phyloP scores from a whole-genome alignment of 2,797 vertebrate species.

The Betta splendens region DNA sequence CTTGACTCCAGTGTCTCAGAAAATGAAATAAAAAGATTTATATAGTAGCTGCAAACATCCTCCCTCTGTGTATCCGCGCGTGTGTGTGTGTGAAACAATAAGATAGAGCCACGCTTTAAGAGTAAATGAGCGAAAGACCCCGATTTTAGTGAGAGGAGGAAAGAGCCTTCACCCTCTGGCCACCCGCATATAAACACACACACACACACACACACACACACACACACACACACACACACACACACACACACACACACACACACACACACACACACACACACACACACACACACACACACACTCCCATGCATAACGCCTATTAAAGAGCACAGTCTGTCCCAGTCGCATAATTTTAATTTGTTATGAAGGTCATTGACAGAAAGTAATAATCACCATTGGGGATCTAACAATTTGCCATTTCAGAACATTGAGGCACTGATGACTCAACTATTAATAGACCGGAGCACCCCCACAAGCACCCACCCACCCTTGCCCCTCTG shows the following conservation, averaged over 20 bases:
- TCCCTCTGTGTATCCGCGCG: slow-evolving; percentile 3
- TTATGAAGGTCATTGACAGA: slow-evolving; percentile 87
- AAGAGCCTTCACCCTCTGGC: slow-evolving; percentile 65
- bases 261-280: slow-evolving; percentile 19
- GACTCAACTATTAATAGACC: slow-evolving; percentile 80
- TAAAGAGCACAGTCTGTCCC: slow-evolving; percentile 82
- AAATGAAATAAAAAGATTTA: slow-evolving; percentile 86
- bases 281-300: slow-evolving; percentile 58
- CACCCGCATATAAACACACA: slow-evolving; percentile 45
- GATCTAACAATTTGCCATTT: slow-evolving; percentile 88
- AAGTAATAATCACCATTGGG: slow-evolving; percentile 84
- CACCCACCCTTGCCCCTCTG: slow-evolving; percentile 34
- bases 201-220: slow-evolving; percentile 24
- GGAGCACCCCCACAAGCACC: slow-evolving; percentile 29
- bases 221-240: slow-evolving; percentile 41
- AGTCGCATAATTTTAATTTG: slow-evolving; percentile 87
- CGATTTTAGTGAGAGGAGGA: slow-evolving; percentile 51
- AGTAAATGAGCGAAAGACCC: slow-evolving; percentile 62
- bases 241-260: slow-evolving; percentile 11
- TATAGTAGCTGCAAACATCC: slow-evolving; percentile 74
- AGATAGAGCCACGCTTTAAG: slow-evolving; percentile 34
- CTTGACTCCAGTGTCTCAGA: slow-evolving; percentile 80
- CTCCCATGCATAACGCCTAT: slow-evolving; percentile 79
- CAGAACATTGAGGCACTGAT: slow-evolving; percentile 81
- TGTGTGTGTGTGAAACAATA: slow-evolving; percentile 18